phyloP scores from a whole-genome alignment of 2,888 invertebrate species.

The Norana najaformis region DNA sequence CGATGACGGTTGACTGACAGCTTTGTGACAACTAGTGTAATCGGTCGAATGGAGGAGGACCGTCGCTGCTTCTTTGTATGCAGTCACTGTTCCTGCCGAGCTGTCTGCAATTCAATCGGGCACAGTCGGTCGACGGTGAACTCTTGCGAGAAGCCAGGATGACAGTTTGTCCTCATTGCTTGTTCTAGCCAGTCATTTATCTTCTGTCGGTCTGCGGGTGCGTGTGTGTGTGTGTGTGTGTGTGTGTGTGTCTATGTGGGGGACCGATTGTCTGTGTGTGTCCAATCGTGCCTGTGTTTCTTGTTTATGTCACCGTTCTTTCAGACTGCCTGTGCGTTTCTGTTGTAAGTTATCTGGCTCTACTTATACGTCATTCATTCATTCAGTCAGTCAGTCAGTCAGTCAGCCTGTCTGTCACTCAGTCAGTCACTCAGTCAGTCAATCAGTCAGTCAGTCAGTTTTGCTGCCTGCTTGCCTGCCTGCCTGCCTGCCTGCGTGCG shows the following conservation, averaged over 20 bases:
- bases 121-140: not conserved
- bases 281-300: not conserved
- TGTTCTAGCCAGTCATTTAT: not conserved
- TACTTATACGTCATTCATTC: not conserved
- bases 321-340: not conserved
- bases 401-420: not conserved
- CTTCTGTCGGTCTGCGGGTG: not conserved
- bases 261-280: not conserved
- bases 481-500: not conserved
- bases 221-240: not conserved
- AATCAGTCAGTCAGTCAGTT: not conserved
- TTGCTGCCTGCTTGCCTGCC: not conserved
- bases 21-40: constrained; percentile 1
- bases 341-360: not conserved
- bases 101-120: constrained; percentile 10
- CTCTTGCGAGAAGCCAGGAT: not conserved
- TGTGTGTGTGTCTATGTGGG: not conserved
- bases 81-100: not conserved
- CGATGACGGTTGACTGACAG: not conserved
- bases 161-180: not conserved
- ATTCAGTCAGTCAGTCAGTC: constrained; percentile 7
- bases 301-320: not conserved
- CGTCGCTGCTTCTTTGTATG: not conserved
- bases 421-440: not conserved
- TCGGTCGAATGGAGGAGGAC: not conserved